Base-by-base conservation (phyloP, 2,888 invertebrate species). In the Blastobasis lacticolella region DNA sequence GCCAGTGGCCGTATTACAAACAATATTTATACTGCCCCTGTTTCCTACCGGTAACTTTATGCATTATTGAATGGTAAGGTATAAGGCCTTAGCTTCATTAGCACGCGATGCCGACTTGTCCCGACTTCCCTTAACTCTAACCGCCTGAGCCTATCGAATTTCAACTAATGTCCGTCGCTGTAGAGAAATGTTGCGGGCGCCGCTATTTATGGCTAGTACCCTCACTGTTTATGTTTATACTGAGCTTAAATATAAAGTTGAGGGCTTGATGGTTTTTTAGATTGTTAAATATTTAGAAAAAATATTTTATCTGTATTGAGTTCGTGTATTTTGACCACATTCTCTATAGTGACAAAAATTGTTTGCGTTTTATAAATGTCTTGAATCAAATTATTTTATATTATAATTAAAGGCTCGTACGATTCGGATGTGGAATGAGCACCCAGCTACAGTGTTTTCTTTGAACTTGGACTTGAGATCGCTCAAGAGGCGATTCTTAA, bases 91-190 rank as follows among this genome's bases (percentile, higher is more conserved):
- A 58, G 62, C 69, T 73, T 80, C 78, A 80, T 79, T 79, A 78
- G 73, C 75, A 75, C 74, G 71, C 73, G 61, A 66, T 62, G 56
- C 66, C 72, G 62, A 23, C 76, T 69, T 60, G 72, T 75, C 75
- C 23, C 64, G 57, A 61, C 53, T 61, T 59, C 57, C 61, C 55
- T 60, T 58, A 62, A 60, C 66, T 64, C 63, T 75, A 72, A 77
- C 74, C 59, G 66, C 63, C 63, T 63, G 58, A 70, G 65, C 70
- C 69, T 75, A 81, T 81, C 80, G 79, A 78, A 78, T 80, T 79
- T 78, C 79, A 77, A 79, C 65, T 73, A 75, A 79, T 75, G 73
- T 62, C 57, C 59, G 61, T 59, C 62, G 60, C 64, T 59, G 60
- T 62, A 68, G 67, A 73, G 63, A 63, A 72, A 72, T 70, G 74